Evolutionary conservation across 2,888 invertebrate genomes (phyloP).

Genomic region (Lissonota sp.): DNA sequence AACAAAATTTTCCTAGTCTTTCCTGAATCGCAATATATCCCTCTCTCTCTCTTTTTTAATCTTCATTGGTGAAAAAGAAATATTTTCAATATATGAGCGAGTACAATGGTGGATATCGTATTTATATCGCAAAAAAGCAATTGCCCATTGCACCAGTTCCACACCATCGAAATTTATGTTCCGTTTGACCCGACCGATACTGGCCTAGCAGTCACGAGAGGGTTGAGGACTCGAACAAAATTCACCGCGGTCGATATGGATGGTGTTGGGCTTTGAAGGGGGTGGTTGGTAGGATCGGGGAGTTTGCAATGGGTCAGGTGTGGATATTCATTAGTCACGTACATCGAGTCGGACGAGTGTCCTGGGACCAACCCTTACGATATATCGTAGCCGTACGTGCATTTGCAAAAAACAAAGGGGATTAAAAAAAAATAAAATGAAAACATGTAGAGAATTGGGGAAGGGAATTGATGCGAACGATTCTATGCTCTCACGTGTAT

Average conservation of each 20-base stretch:
- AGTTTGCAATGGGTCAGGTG: slow-evolving; percentile 2
- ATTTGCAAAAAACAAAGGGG: slow-evolving; percentile 12
- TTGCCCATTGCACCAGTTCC: neutral
- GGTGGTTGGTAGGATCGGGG: neutral
- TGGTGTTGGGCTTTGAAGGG: neutral
- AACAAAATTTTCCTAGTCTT: too few relatives aligned
- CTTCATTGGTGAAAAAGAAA: too few relatives aligned
- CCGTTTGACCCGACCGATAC: neutral
- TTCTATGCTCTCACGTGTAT: slow-evolving; percentile 41
- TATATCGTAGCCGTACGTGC: slow-evolving; percentile 29
- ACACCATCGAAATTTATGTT: neutral
- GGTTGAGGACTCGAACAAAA: neutral
- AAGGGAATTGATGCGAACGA: slow-evolving; percentile 34
- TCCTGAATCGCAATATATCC: too few relatives aligned
- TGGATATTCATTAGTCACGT: slow-evolving; percentile 44
- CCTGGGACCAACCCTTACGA: slow-evolving; percentile 40
- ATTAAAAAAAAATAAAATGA: slow-evolving; percentile 18
- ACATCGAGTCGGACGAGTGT: slow-evolving; percentile 29
- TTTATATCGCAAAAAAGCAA: neutral
- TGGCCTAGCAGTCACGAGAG: neutral
- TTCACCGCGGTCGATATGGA: neutral
- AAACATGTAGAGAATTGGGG: neutral
- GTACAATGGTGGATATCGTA: neutral
- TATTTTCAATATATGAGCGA: too few relatives aligned
- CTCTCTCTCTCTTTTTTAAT: too few relatives aligned